Conservation (phyloP, 37 sponge, comb jelly and placozoan species). For the Bolinopsis microptera region DNA sequence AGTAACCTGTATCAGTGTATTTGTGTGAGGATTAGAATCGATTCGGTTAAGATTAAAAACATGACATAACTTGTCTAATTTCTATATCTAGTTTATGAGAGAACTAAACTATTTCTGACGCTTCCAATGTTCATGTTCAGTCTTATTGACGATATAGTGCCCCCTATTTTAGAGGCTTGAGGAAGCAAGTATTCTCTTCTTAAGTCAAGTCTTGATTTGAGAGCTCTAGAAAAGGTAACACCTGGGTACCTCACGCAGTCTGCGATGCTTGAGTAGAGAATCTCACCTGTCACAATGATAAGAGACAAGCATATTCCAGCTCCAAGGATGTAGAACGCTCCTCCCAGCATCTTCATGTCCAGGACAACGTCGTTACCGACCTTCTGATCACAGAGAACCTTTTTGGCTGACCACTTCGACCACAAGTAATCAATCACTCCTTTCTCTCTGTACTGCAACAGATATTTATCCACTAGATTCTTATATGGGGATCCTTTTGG, state of each 20-base stretch:
- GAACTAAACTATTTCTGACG: neutral
- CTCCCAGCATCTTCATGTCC: conserved; percentile 21
- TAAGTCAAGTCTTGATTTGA: neutral
- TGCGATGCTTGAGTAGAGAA: neutral
- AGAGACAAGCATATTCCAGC: neutral
- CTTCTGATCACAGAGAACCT: neutral
- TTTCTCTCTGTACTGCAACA: neutral
- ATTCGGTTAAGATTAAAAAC: too few relatives aligned
- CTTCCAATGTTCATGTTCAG: neutral
- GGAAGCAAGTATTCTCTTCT: neutral
- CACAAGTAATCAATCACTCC: neutral
- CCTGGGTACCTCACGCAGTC: neutral
- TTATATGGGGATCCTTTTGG: conserved; percentile 7
- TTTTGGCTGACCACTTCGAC: conserved; percentile 1
- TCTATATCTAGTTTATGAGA: too few relatives aligned
- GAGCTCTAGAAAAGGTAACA: neutral
- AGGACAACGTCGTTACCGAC: neutral
- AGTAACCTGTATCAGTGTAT: too few relatives aligned
- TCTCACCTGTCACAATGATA: neutral
- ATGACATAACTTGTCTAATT: too few relatives aligned
- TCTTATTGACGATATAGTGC: neutral
- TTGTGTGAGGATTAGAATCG: too few relatives aligned
- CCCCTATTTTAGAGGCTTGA: neutral
- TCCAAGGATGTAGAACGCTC: conserved; percentile 26
- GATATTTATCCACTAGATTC: neutral